Conservation (phyloP, 2,888 invertebrate genomes). For the Phytoseiulus persimilis region DNA sequence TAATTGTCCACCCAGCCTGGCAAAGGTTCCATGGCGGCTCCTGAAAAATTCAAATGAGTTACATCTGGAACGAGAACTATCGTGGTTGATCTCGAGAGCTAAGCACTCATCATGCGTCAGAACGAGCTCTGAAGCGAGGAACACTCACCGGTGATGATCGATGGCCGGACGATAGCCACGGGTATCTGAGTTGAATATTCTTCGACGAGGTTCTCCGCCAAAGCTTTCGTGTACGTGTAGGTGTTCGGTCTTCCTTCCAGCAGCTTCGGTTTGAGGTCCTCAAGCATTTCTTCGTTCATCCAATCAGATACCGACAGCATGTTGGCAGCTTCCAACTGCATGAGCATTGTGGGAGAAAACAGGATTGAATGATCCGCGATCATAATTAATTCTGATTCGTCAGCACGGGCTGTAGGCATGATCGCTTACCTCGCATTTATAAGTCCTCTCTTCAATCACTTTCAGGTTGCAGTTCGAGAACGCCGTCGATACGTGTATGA, state of each 20-base stretch:
- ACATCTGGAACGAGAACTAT: too few relatives aligned
- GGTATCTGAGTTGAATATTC: slow-evolving; percentile 69
- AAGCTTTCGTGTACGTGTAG: slow-evolving; percentile 78
- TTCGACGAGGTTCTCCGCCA: slow-evolving; percentile 70
- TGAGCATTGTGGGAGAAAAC: slow-evolving; percentile 42
- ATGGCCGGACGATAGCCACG: slow-evolving; percentile 69
- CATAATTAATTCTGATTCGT: too few relatives aligned
- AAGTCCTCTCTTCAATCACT: slow-evolving; percentile 49
- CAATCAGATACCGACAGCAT: slow-evolving; percentile 32
- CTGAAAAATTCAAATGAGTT: slow-evolving; percentile 35
- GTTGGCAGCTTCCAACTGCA: slow-evolving; percentile 45
- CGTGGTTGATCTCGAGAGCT: too few relatives aligned
- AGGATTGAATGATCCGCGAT: too few relatives aligned
- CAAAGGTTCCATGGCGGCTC: slow-evolving; percentile 41
- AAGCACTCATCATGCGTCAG: too few relatives aligned
- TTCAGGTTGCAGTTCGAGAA: slow-evolving; percentile 57
- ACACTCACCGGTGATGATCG: slow-evolving; percentile 74
- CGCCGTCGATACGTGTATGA: slow-evolving; percentile 75
- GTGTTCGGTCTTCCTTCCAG: slow-evolving; percentile 67
- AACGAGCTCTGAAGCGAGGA: background rate
- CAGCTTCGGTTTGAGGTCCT: slow-evolving; percentile 52
- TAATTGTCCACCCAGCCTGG: slow-evolving; percentile 78
- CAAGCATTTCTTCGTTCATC: slow-evolving; percentile 43
- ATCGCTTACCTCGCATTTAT: background rate
- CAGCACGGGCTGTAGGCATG: too few relatives aligned